These are phyloP conservation scores for Amorpha juglandis DNA, from an alignment of 2,888 invertebrate genomes.

Conservation along the genomic window DNA sequence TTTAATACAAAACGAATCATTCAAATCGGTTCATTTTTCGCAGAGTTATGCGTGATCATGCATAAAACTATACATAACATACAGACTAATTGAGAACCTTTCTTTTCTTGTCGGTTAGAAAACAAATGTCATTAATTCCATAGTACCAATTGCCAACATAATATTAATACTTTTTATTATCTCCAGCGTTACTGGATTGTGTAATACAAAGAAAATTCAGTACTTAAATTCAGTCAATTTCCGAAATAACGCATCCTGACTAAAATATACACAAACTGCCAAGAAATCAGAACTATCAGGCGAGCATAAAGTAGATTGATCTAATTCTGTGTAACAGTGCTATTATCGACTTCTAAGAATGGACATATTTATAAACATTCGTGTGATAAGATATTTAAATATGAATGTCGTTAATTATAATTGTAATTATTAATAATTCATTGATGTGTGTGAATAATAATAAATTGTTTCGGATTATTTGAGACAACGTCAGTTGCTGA, in stretches of 20 bases:
- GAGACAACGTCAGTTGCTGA: background rate
- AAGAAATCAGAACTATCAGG: background rate
- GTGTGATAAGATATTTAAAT: conserved; percentile 46
- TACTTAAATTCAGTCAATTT: too few species aligned
- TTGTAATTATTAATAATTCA: conserved; percentile 33
- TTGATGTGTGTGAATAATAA: conserved; percentile 8
- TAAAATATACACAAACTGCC: background rate
- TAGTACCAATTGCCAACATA: too few species aligned
- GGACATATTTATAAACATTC: conserved; percentile 36
- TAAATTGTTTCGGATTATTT: background rate
- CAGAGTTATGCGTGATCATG: too few species aligned
- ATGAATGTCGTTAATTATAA: conserved; percentile 31
- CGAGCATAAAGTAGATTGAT: conserved; percentile 8
- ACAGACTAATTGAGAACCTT: too few species aligned
- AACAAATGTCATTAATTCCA: too few species aligned
- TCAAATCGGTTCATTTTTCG: too few species aligned
- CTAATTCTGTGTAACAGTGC: conserved; percentile 46
- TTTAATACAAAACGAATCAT: too few species aligned
- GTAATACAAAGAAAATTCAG: too few species aligned
- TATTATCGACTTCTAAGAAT: conserved; percentile 39
- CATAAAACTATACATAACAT: too few species aligned
- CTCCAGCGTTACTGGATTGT: too few species aligned
- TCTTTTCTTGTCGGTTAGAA: too few species aligned
- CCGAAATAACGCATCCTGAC: background rate
- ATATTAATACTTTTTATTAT: too few species aligned